Evolutionary conservation across 2,797 vertebrate species (phyloP), one percentile per base, ranked within the genome.

Genomic region (Epinephelus coioides): DNA sequence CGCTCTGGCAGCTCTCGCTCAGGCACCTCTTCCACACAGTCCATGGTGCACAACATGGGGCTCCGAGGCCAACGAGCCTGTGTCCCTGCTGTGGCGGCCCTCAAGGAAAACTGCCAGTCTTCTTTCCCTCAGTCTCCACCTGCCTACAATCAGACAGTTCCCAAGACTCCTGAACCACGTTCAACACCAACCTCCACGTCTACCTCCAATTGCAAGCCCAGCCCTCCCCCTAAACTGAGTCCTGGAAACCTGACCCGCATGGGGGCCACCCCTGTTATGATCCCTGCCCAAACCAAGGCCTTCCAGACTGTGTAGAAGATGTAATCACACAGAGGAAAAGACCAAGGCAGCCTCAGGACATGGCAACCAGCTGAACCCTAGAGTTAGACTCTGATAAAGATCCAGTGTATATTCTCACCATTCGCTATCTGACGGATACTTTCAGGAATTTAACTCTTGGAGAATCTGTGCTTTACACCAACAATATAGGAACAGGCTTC

Each of bases 1-100:
- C 93, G 94, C 57, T 95, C 95, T 1, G 94, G 94, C 61, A 99
- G 98, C 93, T 98, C 97, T 0, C 97, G 90, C 78, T 98, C 97
- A 0, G 97, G 97, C 0, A 96, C 97, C 27, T 97, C 97, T 73
- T 98, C 97, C 63, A 97, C 97, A 9, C 94, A 97, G 59, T 98
- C 97, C 43, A 98, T 97, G 87, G 96, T 96, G 86, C 93, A 94
- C 87, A 97, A 96, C 89, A 95, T 95, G 88, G 96, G 91, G 87
- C 92, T 94, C 9, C 19, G 0, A 95, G 94, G 93, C 82, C 97
- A 97, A 71, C 94, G 93, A 82, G 95, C 96, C 62, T 92, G 96
- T 49, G 96, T 96, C 8, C 95, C 96, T 0, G 91, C 91, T 8
- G 94, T 96, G 0, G 75, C 86, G 0, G 72, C 90, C n/a, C 88